These are phyloP conservation scores for Leptoteleia sp. DNA, from an alignment of 1,140 invertebrate species.

Conservation along the genomic window DNA sequence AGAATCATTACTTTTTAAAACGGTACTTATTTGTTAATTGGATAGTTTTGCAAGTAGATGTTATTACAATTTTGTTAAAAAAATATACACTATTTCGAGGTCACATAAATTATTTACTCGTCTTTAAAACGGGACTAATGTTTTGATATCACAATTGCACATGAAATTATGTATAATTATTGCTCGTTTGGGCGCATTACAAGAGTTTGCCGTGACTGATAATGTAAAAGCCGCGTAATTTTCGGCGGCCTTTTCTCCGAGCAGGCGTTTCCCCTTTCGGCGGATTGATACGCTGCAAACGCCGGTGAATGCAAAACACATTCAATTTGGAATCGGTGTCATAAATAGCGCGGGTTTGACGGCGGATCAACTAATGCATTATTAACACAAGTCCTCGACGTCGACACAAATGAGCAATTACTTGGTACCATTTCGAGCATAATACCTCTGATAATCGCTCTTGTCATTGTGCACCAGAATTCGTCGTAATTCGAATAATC, in stretches of 20 bases:
- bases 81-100: too few relatives aligned
- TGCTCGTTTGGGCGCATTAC: too few relatives aligned
- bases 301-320: slow-evolving; percentile 33
- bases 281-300: slow-evolving; percentile 9
- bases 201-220: too few relatives aligned
- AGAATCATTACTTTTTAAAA: too few relatives aligned
- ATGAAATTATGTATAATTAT: too few relatives aligned
- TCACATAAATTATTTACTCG: too few relatives aligned
- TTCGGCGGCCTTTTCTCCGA: not conserved
- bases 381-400: slow-evolving; percentile 59
- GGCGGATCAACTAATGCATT: slow-evolving; percentile 54
- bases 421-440: slow-evolving; percentile 42
- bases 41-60: too few relatives aligned
- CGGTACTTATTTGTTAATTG: too few relatives aligned
- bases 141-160: too few relatives aligned
- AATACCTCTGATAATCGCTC: slow-evolving; percentile 53
- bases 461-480: slow-evolving; percentile 44
- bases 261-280: slow-evolving; percentile 14
- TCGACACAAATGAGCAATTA: slow-evolving; percentile 58
- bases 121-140: too few relatives aligned
- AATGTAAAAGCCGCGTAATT: too few relatives aligned
- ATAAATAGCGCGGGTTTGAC: slow-evolving; percentile 36
- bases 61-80: too few relatives aligned
- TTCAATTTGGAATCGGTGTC: slow-evolving; percentile 9
- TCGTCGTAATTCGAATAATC: slow-evolving; percentile 61